Evolutionary conservation across 2,797 vertebrate species (phyloP), one percentile per base, ranked within the genome.

Genomic region (Sebastiscus tertius): DNA sequence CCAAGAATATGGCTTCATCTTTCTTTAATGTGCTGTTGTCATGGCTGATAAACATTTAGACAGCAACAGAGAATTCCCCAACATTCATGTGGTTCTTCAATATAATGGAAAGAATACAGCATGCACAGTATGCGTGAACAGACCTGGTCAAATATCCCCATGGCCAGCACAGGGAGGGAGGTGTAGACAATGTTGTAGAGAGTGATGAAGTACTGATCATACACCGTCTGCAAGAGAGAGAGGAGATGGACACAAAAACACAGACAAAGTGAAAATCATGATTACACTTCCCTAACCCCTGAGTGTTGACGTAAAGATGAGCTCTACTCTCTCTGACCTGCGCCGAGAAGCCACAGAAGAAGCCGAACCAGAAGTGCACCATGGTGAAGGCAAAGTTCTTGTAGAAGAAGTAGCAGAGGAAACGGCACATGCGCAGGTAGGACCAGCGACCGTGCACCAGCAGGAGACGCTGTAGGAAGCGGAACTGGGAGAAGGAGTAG

Each of bases 301-400:
- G 12, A 54, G 4, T 13, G 29, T 54, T 49, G 36, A 34, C 0
- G 2, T 0, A 5, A 16, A 10, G 13, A 29, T 29, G 62, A 70
- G 3, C 10, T 61, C 2, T 1, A 13, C 52, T 36, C 22, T 58
- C 92, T 58, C 92, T 34, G 84, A 98, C 98, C 97, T 99, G 98
- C 2, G 98, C 98, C 0, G 98, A 99, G 91, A 99, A 99, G 76
- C 97, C 98, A 0, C 98, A 99, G 95, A 98, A 99, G 96, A 99
- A 99, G 78, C 97, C 98, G 5, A 99, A 99, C 98, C 98, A 99
- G 95, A 99, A 99, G 92, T 99, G 98, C 94, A 99, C 98, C 97
- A 99, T 98, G 92, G 98, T 99, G 96, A 99, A 99, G 85, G 98
- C 98, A 0, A 99, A 99, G 91, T 99, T 99, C 96, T 99, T 99